Evolutionary conservation across 2,888 invertebrate species (phyloP).

Genomic region (Epirrhoe tristata): DNA sequence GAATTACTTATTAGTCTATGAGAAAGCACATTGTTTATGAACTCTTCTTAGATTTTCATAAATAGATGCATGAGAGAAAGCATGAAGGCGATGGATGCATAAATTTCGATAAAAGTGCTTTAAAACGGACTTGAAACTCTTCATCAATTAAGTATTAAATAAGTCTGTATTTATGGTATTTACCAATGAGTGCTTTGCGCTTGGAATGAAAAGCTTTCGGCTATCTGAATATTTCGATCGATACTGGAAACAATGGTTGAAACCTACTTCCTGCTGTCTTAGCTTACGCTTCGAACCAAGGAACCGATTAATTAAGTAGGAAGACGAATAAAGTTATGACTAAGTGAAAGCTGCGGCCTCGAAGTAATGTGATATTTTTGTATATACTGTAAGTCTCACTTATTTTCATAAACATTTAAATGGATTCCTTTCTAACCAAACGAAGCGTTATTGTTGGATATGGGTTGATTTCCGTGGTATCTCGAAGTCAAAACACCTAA

Average conservation of each 20-base stretch:
- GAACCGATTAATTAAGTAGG: conserved; percentile 75
- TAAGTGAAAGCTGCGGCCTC: conserved; percentile 86
- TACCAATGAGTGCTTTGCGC: conserved; percentile 55
- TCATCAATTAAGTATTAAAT: conserved; percentile 45
- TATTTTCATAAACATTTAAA: conserved; percentile 85
- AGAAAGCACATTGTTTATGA: conserved; percentile 61
- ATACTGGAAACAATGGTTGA: conserved; percentile 27
- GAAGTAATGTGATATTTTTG: conserved; percentile 86
- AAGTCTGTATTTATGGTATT: conserved; percentile 34
- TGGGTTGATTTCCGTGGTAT: conserved; percentile 58
- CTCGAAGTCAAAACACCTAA: conserved; percentile 57
- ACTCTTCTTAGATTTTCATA: conserved; percentile 63
- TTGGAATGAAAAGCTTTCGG: conserved; percentile 50
- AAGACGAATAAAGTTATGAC: conserved; percentile 78
- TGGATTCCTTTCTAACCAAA: conserved; percentile 80
- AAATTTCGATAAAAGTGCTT: conserved; percentile 37
- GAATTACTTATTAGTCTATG: conserved; percentile 56
- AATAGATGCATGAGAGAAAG: conserved; percentile 50
- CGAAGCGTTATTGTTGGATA: conserved; percentile 73
- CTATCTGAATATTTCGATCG: conserved; percentile 32
- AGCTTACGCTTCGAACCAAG: conserved; percentile 78
- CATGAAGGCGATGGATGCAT: conserved; percentile 50
- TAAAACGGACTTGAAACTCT: conserved; percentile 45
- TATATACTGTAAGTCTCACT: conserved; percentile 85
- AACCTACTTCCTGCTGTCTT: conserved; percentile 65